These are phyloP conservation scores for Porites lobata DNA, from an alignment of 92 coral and sea anemone species.

Conservation along the genomic window DNA sequence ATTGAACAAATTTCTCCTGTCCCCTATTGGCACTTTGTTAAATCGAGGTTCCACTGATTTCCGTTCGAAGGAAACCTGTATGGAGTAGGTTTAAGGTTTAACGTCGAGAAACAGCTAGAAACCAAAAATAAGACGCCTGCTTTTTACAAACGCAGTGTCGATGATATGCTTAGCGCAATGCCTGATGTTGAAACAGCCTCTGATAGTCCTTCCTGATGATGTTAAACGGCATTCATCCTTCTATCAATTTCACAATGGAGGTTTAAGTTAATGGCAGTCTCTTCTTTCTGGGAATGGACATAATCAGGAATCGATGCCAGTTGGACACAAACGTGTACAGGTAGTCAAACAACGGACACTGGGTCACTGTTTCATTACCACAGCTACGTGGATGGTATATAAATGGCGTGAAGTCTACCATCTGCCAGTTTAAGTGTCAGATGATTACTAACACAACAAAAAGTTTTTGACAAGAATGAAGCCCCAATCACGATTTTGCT, in stretches of 20 bases:
- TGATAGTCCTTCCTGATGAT: conserved; percentile 16
- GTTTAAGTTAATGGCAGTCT: conserved; percentile 43
- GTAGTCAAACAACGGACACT: too few relatives aligned
- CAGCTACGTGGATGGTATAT: conserved; percentile 34
- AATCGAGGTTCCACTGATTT: too few relatives aligned
- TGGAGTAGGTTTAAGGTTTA: background rate
- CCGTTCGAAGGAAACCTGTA: too few relatives aligned
- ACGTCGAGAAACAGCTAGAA: conserved; percentile 31
- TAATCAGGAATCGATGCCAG: conserved; percentile 19
- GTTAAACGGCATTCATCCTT: conserved; percentile 3
- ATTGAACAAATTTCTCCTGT: too few relatives aligned
- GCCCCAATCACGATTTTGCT: conserved; percentile 34
- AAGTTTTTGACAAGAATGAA: background rate
- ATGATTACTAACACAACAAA: background rate
- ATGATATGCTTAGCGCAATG: background rate
- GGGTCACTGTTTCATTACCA: conserved; percentile 32
- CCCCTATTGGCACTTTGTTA: too few relatives aligned
- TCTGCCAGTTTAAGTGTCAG: conserved; percentile 34
- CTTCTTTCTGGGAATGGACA: conserved; percentile 45
- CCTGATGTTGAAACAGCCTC: conserved; percentile 11
- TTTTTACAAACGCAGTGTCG: background rate
- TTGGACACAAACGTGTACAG: conserved; percentile 36
- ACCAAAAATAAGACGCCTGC: conserved; percentile 33
- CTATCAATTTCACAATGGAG: conserved; percentile 40
- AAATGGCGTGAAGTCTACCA: conserved; percentile 11